Conservation (phyloP, 2,113 vertebrate genomes). For the Hiodon alosoides region DNA sequence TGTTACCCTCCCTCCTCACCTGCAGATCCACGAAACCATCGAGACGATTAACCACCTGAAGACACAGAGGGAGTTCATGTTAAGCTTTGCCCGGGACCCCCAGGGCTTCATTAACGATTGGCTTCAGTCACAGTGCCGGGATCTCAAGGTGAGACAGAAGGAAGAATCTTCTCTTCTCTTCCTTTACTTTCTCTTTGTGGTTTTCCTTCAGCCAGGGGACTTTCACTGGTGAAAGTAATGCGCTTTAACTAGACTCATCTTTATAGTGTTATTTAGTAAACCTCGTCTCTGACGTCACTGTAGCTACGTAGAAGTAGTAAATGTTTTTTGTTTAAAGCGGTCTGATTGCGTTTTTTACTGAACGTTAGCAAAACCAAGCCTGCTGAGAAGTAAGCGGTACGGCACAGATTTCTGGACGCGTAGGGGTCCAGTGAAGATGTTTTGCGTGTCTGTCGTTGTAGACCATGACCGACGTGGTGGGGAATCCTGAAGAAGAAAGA, state of each 20-base stretch:
- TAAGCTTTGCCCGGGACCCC: constrained; percentile 96
- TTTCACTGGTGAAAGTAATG: no score
- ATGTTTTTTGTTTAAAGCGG: no score
- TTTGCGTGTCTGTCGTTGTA: constrained; percentile 43
- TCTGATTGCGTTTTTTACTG: background rate
- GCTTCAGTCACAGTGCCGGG: constrained; percentile 97
- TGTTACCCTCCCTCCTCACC: background rate
- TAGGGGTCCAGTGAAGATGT: no score
- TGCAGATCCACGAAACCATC: constrained; percentile 96
- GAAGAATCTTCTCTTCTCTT: no score
- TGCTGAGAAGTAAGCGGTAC: background rate
- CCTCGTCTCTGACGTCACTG: no score
- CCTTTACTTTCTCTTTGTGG: no score
- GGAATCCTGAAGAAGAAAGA: constrained; percentile 94
- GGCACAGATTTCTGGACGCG: background rate
- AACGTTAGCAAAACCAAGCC: no score
- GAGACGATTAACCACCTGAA: constrained; percentile 99
- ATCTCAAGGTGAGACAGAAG: constrained; percentile 78
- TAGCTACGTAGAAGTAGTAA: no score
- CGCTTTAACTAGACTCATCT: no score
- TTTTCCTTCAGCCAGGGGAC: no score
- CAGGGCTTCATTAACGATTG: constrained; percentile 99
- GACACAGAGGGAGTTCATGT: constrained; percentile 98
- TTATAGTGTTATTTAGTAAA: no score
- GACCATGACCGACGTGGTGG: constrained; percentile 98